Evolutionary conservation across 2,113 vertebrate species (phyloP).

Genomic region (Seriola rivoliana): DNA sequence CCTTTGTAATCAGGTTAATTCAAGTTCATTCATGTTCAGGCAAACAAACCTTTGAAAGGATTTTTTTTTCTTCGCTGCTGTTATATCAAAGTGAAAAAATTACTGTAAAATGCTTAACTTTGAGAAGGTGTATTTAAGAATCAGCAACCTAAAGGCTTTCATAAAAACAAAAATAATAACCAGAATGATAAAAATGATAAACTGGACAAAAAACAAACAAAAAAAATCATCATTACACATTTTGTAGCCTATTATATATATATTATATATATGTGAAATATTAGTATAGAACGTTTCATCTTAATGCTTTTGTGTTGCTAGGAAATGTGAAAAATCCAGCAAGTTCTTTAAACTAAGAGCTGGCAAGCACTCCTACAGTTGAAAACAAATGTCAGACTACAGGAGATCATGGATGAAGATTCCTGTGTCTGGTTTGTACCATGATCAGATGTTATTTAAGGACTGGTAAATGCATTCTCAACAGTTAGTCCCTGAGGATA

Average conservation of each 20-base stretch:
- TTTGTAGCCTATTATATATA: neutral
- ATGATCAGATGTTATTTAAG: constrained; percentile 48
- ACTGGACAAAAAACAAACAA: neutral
- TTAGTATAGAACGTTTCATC: neutral
- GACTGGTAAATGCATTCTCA: constrained; percentile 33
- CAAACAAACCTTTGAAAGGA: neutral
- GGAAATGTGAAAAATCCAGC: neutral
- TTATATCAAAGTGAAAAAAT: neutral
- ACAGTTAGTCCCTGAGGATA: constrained; percentile 22
- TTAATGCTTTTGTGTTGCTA: neutral
- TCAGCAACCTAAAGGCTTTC: too few relatives aligned
- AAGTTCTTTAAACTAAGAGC: neutral
- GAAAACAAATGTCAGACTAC: constrained; percentile 1
- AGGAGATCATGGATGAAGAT: neutral
- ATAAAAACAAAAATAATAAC: neutral
- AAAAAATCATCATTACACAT: neutral
- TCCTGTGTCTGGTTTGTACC: constrained; percentile 1
- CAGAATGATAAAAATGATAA: neutral
- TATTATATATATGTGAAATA: neutral
- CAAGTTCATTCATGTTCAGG: too few relatives aligned
- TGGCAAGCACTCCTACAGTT: neutral
- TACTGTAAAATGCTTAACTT: neutral
- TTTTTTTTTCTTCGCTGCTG: neutral
- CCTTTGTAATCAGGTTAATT: neutral
- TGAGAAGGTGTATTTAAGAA: neutral